Base-by-base conservation (phyloP, 2,797 vertebrate genomes). In the Scolopax rusticola region DNA sequence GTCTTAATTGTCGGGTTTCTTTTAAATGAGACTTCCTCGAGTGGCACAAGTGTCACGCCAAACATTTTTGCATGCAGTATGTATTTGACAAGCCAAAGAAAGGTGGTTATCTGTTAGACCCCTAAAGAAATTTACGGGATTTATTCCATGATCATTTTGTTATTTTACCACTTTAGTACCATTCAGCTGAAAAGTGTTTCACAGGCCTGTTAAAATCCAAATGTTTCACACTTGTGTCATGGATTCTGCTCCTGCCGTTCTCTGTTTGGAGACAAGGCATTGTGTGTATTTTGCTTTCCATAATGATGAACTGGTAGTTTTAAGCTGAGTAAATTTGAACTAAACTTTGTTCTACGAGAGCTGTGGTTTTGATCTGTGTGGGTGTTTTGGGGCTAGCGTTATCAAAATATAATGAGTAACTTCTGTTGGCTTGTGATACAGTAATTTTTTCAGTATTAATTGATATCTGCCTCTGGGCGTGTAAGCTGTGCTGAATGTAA, bases 401-500 rank as follows among this genome's bases (percentile, higher is more conserved):
- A 96, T 87, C 80, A 96, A 80, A 95, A 75, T 96, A 77, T 50
- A 91, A 91, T 94, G 43, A 91, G n/a, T 54, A 97, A 87, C 51
- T 96, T 97, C 65, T 96, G 8, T 92, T 90, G 79, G 59, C 76
- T 96, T 97, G 43, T 24, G 85, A 93, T 97, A 84, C 50, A 95
- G 74, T 95, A 93, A 84, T 97, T 97, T 97, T 96, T 97, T 96
- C 76, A 73, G 77, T 97, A 95, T 97, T 98, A 97, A 98, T 97
- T 97, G 97, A 96, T 98, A 94, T 69, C 85, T 96, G 94, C 96
- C 94, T 96, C 77, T 88, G 92, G 97, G 89, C 30, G 3, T 93
- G 80, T 97, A 96, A 96, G 54, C 94, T 94, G 84, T 96, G 81
- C 91, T 0, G 96, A 96, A 93, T 95, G 87, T 97, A 98, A 97